Base-by-base conservation (phyloP, 2,113 vertebrate genomes). In the Ramphastos sulfuratus region DNA sequence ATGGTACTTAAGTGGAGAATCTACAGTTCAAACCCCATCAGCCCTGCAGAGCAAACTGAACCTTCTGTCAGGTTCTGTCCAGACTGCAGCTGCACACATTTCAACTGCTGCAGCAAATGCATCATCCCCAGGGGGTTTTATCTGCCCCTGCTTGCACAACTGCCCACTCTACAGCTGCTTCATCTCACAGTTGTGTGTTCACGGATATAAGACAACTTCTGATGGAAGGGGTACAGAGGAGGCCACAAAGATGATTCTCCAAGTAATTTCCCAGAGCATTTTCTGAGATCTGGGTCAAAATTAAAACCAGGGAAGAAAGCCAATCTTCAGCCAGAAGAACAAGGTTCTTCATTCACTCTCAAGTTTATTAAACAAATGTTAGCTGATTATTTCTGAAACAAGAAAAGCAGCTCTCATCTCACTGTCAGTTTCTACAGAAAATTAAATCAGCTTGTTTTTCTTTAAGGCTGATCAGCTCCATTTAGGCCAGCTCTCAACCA, bases 401-500 rank as follows among this genome's bases (percentile, higher is more conserved):
- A 66, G 82, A 18, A 9, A 3, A 56, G 5, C 14, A 2, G 4
- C 7, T 23, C 44, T 44, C 23, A 71, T 33, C 27, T 64, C 48
- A 24, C 35, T 2, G 7, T 30, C 56, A 61, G 35, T 54, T 54
- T 25, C 52, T 54, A 54, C 10, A 54, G 12, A 52, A 52, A 33
- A 89, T 70, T 79, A 93, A 71, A 82, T 58, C 33, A 89, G 39
- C 50, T 95, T 95, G 66, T 92, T 94, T 89, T 87, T 64, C 42
- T 87, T 89, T 74, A 85, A 91, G 85, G 87, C 63, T 87, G 67
- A 85, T 95, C 80, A 92, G 30, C 35, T 72, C 63, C 77, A 55
- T 55, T 93, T 70, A 89, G 79, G n/a, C 35, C 42, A 4, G 1
- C 59, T 75, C 82, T 15, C 44, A 90, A 94, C 56, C 90, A 90